phyloP scores from a whole-genome alignment of 37 sponge, comb jelly and placozoan genomes.

The Hexactinellida sp. region DNA sequence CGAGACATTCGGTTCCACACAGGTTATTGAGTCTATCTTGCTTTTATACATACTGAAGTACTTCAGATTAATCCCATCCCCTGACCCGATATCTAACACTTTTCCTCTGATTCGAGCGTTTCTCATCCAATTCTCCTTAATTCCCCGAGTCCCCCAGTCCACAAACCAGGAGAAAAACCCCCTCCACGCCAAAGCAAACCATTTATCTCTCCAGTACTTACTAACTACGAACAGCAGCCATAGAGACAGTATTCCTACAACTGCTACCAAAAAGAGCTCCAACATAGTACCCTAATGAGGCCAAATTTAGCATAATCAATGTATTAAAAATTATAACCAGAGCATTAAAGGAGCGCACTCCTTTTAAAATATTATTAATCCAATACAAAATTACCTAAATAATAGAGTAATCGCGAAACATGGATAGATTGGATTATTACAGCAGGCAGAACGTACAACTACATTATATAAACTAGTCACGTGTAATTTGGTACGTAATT shows the following conservation, averaged over 20 bases:
- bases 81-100: conserved; percentile 8
- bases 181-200: not conserved
- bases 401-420: too few relatives aligned
- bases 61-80: not conserved
- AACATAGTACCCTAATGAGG: too few relatives aligned
- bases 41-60: not conserved
- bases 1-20: not conserved
- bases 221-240: not conserved
- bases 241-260: not conserved
- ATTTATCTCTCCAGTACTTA: not conserved
- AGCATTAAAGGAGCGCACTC: too few relatives aligned
- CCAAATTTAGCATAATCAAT: too few relatives aligned
- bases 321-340: too few relatives aligned
- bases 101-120: not conserved
- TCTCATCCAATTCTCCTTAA: not conserved
- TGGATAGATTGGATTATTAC: too few relatives aligned
- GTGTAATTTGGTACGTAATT: too few relatives aligned
- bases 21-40: not conserved
- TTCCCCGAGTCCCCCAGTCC: not conserved
- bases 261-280: not conserved
- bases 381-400: too few relatives aligned
- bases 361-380: too few relatives aligned
- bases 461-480: too few relatives aligned
- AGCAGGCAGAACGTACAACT: too few relatives aligned
- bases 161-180: not conserved